Base-by-base conservation (phyloP, 2,113 vertebrate species). In the Labeo catla region DNA sequence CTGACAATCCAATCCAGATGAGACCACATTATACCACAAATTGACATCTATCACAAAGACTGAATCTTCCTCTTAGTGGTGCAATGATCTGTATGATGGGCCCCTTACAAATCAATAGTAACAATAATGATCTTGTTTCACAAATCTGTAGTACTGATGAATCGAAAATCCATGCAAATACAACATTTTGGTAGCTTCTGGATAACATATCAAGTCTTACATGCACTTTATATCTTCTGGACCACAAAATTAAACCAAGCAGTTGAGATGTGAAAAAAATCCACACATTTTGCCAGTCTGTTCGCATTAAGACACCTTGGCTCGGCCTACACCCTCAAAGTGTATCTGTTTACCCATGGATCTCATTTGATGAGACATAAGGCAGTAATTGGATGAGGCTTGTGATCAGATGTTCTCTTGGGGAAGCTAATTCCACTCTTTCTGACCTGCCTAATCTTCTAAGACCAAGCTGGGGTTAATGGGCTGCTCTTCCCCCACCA, bases 351-450 rank as follows among this genome's bases (percentile, higher is more conserved):
- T 89, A 82, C 82, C 68, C 88, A 77, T 88, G 89, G 90, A 93
- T 93, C 89, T 88, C 85, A 76, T 93, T 92, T 93, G 91, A 82
- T 89, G 73, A 81, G 85, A 91, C 87, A 89, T 91, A 93, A 91
- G 91, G 87, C 49, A 6, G 61, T 93, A 92, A 93, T 92, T 91
- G 93, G 93, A 93, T 93, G 88, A 93, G 86, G 90, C 90, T 93
- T 92, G 88, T 76, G 88, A 93, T 90, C 90, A 93, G 90, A 93
- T 93, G 92, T 92, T 94, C 88, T 87, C 83, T 90, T 93, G 79
- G 88, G 90, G 91, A 92, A 92, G 93, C 90, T 92, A 91, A 93
- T 93, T 90, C 91, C 91, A 91, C 89, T 93, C 92, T 92, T 91
- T 91, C 90, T 91, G 91, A 93, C 87, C 86, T 87, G 87, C 87